Evolutionary conservation across 2,113 vertebrate genomes (phyloP).

Genomic region (Taxidea taxus): DNA sequence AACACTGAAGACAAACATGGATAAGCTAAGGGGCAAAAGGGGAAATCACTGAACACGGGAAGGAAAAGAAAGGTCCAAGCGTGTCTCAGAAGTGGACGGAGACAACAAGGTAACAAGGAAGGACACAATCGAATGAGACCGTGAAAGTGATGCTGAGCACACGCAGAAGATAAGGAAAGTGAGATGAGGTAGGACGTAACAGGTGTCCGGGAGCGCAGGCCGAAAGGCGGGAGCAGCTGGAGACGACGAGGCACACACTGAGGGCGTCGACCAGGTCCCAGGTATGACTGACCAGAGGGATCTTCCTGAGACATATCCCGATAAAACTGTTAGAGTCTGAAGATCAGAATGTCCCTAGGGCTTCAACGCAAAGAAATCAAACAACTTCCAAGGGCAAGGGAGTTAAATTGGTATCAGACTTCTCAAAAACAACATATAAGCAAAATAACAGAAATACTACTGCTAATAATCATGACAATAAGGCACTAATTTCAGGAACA

Average conservation of each 20-base stretch:
- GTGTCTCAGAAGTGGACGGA: neutral
- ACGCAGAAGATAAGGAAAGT: neutral
- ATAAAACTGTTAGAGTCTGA: neutral
- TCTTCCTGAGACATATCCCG: neutral
- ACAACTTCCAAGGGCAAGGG: neutral
- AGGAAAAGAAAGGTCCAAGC: neutral
- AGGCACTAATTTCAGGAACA: neutral
- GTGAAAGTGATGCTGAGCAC: neutral
- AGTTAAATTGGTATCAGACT: neutral
- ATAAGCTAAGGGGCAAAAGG: no score
- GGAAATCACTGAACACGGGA: neutral
- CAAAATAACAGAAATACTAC: neutral
- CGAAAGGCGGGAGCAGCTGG: neutral
- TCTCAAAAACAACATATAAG: no score
- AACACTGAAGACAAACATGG: neutral
- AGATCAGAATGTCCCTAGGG: neutral
- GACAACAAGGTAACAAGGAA: neutral
- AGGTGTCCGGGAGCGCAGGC: neutral
- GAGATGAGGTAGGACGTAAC: neutral
- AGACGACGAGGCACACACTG: accelerated
- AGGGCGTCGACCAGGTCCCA: accelerated
- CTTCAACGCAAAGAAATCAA: no score
- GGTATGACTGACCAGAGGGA: accelerated
- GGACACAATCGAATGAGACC: neutral
- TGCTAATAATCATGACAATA: no score